Conservation (phyloP, 2,113 vertebrate species). For the Calonectris borealis region DNA sequence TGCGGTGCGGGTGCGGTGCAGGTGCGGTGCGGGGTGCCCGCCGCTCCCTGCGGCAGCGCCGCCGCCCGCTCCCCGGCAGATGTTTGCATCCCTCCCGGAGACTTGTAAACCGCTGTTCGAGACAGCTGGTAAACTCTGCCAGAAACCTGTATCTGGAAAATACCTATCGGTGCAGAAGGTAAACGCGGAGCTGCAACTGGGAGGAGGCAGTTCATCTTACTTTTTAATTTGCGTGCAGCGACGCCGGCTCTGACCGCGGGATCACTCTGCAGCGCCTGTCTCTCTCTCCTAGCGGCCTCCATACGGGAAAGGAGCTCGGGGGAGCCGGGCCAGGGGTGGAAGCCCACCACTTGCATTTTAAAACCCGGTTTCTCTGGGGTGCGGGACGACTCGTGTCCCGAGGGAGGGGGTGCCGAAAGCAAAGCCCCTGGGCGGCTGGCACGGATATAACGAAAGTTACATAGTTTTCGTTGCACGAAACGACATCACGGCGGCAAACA, state of each 20-base stretch:
- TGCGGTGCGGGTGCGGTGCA: neutral
- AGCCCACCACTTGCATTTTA: neutral
- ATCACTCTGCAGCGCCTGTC: neutral
- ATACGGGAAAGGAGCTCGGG: neutral
- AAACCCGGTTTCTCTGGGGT: rapidly evolving
- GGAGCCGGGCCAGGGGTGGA: rapidly evolving
- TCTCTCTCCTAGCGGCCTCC: neutral
- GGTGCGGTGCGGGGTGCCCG: neutral
- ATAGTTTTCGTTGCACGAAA: neutral
- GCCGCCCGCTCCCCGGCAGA: slow-evolving; percentile 69
- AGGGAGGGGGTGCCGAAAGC: neutral
- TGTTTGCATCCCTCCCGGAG: slow-evolving; percentile 70
- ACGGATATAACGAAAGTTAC: neutral
- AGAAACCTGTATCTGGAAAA: slow-evolving; percentile 24
- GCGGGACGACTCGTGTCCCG: neutral
- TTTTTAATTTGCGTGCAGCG: neutral
- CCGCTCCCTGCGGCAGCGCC: neutral
- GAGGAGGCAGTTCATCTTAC: neutral
- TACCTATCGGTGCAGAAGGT: slow-evolving; percentile 36
- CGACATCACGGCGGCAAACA: neutral
- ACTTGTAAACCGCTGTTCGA: slow-evolving; percentile 70
- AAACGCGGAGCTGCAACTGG: neutral
- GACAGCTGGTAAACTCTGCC: slow-evolving; percentile 75
- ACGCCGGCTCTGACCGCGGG: neutral
- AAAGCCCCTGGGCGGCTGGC: neutral